These are phyloP conservation scores for Notarius lentiginosus DNA, from an alignment of 2,113 vertebrate species.

Conservation along the genomic window DNA sequence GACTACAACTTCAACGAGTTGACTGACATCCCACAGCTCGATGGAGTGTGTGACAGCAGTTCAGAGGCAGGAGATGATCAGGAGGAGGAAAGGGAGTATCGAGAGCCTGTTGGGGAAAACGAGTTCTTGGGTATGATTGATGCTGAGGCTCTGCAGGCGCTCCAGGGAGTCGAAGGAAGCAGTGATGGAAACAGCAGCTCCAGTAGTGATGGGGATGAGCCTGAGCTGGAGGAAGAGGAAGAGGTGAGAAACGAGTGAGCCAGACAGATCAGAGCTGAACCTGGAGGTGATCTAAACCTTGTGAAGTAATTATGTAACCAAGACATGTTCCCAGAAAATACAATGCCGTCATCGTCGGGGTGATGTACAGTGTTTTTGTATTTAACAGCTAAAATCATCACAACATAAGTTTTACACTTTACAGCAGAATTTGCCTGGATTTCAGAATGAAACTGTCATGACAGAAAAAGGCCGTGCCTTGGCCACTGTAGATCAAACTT, in stretches of 20 bases:
- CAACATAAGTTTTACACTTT: neutral
- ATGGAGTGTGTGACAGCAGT: constrained; percentile 79
- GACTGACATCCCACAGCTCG: constrained; percentile 84
- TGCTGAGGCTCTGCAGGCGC: constrained; percentile 79
- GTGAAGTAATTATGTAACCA: neutral
- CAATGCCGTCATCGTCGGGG: neutral
- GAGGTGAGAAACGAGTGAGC: constrained; percentile 7
- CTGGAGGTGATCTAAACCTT: neutral
- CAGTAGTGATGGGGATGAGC: constrained; percentile 70
- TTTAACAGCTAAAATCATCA: too few relatives aligned
- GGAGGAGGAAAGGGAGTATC: constrained; percentile 48
- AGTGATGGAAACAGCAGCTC: constrained; percentile 70
- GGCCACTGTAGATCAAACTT: too few relatives aligned
- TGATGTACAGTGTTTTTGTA: neutral
- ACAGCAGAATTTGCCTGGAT: neutral
- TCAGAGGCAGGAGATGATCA: constrained; percentile 74
- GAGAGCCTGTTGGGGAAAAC: constrained; percentile 76
- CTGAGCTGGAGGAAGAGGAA: constrained; percentile 61
- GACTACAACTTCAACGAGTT: constrained; percentile 65
- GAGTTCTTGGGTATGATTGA: constrained; percentile 81
- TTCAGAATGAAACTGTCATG: neutral
- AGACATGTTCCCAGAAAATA: neutral
- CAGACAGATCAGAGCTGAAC: neutral
- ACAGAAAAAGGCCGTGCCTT: neutral
- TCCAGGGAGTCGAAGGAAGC: constrained; percentile 77